These are phyloP conservation scores for Vanessa tameamea DNA, from an alignment of 1,140 invertebrate genomes.

Conservation along the genomic window DNA sequence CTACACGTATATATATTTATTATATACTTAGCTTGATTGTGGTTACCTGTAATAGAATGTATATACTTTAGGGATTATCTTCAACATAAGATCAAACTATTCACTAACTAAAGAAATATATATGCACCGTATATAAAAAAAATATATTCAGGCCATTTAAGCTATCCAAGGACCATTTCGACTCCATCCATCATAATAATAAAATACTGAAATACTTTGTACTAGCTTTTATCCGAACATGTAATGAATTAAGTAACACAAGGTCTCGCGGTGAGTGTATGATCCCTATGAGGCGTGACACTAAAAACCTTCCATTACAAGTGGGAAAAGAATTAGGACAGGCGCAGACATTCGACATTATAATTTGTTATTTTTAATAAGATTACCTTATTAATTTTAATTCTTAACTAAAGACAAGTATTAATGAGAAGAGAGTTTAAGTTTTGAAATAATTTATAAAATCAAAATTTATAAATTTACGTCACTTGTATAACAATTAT, in stretches of 20 bases:
- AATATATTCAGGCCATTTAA: background rate
- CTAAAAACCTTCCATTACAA: conserved; percentile 15
- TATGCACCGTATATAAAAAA: background rate
- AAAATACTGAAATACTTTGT: conserved; percentile 6
- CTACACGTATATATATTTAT: too few species aligned
- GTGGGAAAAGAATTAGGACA: conserved; percentile 7
- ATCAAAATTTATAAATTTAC: too few species aligned
- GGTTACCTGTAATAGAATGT: too few species aligned
- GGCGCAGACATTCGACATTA: background rate
- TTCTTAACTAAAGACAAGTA: too few species aligned
- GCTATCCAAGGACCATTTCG: background rate
- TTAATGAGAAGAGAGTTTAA: too few species aligned
- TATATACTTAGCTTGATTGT: too few species aligned
- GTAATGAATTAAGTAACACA: conserved; percentile 20
- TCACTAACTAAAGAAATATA: too few species aligned
- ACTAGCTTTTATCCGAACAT: background rate
- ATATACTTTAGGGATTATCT: too few species aligned
- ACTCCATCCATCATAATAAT: background rate
- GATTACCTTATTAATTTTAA: too few species aligned
- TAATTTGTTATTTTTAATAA: background rate
- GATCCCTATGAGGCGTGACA: conserved; percentile 17
- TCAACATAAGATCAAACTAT: too few species aligned
- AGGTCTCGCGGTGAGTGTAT: conserved; percentile 9
- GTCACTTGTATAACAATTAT: too few species aligned
- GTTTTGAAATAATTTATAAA: too few species aligned